Conservation (phyloP, 2,113 vertebrate species). For the Ovis canadensis region DNA sequence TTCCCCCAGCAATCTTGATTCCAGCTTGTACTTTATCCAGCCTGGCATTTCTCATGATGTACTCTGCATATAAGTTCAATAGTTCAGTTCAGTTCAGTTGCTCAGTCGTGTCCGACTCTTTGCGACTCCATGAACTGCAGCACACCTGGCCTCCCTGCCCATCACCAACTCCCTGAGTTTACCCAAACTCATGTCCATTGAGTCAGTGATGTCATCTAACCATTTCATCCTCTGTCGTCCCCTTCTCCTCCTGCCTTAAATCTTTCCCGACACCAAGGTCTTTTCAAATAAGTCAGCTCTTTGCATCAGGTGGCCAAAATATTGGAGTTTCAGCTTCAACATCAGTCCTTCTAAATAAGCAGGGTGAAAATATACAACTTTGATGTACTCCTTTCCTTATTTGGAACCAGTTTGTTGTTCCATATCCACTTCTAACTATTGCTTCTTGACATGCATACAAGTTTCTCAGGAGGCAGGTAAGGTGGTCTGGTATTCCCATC, state of each 20-base stretch:
- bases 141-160: background rate
- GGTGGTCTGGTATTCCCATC: background rate
- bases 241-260: background rate
- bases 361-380: background rate
- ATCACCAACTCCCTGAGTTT: background rate
- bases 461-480: background rate
- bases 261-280: background rate
- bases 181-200: background rate
- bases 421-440: background rate
- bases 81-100: background rate
- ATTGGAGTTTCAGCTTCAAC: background rate
- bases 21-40: background rate
- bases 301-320: background rate
- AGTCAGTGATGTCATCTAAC: background rate
- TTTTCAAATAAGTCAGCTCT: background rate
- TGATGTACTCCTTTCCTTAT: background rate
- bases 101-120: background rate
- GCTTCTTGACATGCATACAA: background rate
- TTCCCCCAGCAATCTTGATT: background rate
- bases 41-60: background rate
- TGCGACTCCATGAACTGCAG: accelerated
- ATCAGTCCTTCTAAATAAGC: background rate
- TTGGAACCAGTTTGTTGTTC: background rate
- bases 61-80: background rate
- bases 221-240: background rate